Conservation (phyloP, 2,113 vertebrate genomes). For the Emydocephalus ijimae region DNA sequence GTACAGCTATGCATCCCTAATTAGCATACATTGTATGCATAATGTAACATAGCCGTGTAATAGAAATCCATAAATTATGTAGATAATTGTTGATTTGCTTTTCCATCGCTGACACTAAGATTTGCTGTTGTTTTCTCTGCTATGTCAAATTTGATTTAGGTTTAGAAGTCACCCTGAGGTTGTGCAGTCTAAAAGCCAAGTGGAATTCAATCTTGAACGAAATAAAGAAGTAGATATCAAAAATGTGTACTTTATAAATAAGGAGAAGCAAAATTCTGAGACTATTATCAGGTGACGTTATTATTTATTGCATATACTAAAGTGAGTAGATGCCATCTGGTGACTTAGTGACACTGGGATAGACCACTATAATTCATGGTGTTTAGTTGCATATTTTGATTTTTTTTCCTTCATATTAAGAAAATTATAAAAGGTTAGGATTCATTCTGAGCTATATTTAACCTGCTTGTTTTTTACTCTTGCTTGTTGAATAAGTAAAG, state of each 20-base stretch:
- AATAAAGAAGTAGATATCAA: conserved; percentile 1
- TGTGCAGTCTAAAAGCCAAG: conserved; percentile 23
- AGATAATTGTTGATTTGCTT: conserved; percentile 32
- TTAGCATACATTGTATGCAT: conserved; percentile 22
- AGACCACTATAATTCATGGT: neutral
- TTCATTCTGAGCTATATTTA: neutral
- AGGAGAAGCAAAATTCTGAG: neutral
- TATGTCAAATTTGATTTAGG: conserved; percentile 44
- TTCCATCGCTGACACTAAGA: conserved; percentile 29
- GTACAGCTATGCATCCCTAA: neutral
- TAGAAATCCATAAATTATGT: conserved; percentile 31
- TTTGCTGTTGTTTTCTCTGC: conserved; percentile 33
- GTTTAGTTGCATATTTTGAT: neutral
- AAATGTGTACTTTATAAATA: neutral
- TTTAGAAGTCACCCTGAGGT: conserved; percentile 12
- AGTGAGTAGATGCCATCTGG: neutral
- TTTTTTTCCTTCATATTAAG: neutral
- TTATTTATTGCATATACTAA: neutral
- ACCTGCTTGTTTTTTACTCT: neutral
- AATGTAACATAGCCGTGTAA: conserved; percentile 11
- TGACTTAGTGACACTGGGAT: neutral
- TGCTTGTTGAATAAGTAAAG: neutral
- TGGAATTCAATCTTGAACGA: conserved; percentile 23
- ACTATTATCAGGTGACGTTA: neutral
- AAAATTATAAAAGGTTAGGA: neutral